Conservation (phyloP, 2,113 vertebrate species). For the Platichthys stellatus region DNA sequence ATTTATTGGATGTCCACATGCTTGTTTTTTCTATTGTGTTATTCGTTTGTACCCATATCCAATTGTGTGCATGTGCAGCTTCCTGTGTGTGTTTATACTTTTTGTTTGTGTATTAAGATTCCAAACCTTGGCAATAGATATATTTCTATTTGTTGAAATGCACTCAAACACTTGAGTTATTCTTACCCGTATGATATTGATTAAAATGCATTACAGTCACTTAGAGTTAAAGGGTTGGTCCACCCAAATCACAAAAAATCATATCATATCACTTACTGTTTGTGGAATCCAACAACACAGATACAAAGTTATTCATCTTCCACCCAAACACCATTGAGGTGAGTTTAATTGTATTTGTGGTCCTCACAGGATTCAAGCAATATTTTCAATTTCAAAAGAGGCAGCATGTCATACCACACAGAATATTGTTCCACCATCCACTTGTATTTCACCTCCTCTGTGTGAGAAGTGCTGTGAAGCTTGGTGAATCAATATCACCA, state of each 20-base stretch:
- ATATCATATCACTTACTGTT: neutral
- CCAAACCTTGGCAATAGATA: constrained; percentile 7
- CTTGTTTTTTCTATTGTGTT: constrained; percentile 25
- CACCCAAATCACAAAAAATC: neutral
- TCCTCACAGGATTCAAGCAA: neutral
- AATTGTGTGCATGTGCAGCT: neutral
- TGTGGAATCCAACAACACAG: neutral
- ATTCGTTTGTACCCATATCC: neutral
- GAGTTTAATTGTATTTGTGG: neutral
- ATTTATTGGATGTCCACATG: constrained; percentile 45
- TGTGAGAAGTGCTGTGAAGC: too few relatives aligned
- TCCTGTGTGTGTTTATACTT: neutral
- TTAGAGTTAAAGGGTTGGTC: constrained; percentile 4
- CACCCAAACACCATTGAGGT: neutral
- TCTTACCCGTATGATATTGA: neutral
- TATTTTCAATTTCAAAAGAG: neutral
- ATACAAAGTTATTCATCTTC: neutral
- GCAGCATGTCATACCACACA: neutral
- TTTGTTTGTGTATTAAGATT: constrained; percentile 12
- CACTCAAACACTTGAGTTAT: neutral
- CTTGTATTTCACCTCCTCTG: too few relatives aligned
- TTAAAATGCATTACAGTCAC: constrained; percentile 10
- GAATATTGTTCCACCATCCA: neutral
- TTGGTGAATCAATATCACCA: too few relatives aligned
- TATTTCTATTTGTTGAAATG: constrained; percentile 22